Percentiles rank a stretch among this genome's conserved stretches.
Evolutionary conservation across 2,888 invertebrate species (phyloP).

Genomic region (Bembecia ichneumoniformis): DNA sequence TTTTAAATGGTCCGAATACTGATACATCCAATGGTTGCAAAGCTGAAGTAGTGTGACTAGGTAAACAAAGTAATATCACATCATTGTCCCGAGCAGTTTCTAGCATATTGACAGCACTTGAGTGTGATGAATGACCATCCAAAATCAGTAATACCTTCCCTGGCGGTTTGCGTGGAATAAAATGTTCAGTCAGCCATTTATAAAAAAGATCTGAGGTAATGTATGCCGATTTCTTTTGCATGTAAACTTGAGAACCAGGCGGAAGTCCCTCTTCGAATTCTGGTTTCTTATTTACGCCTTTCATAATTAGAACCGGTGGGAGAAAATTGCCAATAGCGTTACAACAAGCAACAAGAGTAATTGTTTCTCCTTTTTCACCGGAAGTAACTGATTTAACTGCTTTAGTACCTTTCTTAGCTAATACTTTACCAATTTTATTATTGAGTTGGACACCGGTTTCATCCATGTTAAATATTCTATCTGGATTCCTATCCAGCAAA

Average conservation of each 20-base stretch:
- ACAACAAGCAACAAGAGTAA: constrained; percentile 21
- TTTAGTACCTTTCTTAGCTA: constrained; percentile 29
- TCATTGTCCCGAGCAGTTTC: too few species aligned
- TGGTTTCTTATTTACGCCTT: constrained; percentile 17
- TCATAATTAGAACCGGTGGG: constrained; percentile 18
- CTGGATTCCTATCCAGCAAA: constrained; percentile 19
- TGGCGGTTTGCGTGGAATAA: constrained; percentile 15
- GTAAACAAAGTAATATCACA: constrained; percentile 16
- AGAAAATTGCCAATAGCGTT: constrained; percentile 22
- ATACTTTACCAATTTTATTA: constrained; percentile 36
- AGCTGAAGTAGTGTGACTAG: constrained; percentile 15
- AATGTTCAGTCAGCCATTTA: constrained; percentile 17
- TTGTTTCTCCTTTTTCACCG: constrained; percentile 24
- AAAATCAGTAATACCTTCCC: constrained; percentile 21
- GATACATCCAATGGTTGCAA: constrained; percentile 15
- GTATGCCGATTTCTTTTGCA: constrained; percentile 19
- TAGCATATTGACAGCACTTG: too few species aligned
- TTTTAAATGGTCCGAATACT: constrained; percentile 5
- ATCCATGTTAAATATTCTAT: constrained; percentile 26
- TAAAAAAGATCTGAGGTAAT: constrained; percentile 15
- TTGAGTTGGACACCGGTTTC: too few species aligned
- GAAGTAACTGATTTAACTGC: constrained; percentile 25
- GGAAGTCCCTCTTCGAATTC: constrained; percentile 17
- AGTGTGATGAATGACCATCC: constrained; percentile 23
- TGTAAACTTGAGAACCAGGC: constrained; percentile 13